A percentile compares a stretch with the other conserved stretches of the same genome.
phyloP scores from a whole-genome alignment of 2,113 vertebrate genomes.

The Poecile atricapillus region DNA sequence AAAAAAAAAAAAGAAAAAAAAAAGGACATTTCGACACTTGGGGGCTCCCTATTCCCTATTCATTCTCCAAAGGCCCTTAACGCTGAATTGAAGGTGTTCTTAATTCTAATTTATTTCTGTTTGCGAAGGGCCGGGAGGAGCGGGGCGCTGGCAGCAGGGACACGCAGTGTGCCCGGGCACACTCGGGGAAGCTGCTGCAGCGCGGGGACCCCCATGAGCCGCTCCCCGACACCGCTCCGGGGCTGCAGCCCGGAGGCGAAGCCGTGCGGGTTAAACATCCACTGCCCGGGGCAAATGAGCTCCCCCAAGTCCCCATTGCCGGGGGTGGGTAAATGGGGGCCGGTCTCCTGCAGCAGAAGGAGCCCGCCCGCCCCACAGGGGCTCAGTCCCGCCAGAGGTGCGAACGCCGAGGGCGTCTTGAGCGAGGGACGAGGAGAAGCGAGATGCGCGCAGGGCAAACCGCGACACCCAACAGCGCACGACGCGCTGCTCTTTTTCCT shows the following conservation, averaged over 20 bases:
- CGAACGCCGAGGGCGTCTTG: accelerated
- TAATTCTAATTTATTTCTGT: slow-evolving; percentile 28
- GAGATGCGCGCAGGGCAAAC: background rate
- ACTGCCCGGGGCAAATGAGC: background rate
- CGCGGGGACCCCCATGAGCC: background rate
- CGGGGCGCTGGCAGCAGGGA: background rate
- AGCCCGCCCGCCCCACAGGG: background rate
- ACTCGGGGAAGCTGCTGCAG: background rate
- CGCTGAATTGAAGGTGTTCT: slow-evolving; percentile 15
- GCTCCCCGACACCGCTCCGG: background rate
- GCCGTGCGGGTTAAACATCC: background rate
- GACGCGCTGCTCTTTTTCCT: background rate
- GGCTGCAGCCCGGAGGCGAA: background rate
- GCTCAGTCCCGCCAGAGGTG: background rate
- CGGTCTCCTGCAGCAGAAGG: background rate
- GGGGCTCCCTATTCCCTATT: slow-evolving; percentile 31
- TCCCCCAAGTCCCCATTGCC: accelerated
- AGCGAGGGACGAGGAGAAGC: background rate
- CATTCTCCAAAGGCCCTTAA: background rate
- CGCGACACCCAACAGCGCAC: background rate
- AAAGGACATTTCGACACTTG: background rate
- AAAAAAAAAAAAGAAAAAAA: background rate
- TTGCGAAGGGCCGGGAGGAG: background rate
- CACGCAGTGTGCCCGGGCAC: background rate
- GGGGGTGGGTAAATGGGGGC: background rate